phyloP scores from a whole-genome alignment of 2,113 vertebrate species.

The Illadopsis cleaveri region DNA sequence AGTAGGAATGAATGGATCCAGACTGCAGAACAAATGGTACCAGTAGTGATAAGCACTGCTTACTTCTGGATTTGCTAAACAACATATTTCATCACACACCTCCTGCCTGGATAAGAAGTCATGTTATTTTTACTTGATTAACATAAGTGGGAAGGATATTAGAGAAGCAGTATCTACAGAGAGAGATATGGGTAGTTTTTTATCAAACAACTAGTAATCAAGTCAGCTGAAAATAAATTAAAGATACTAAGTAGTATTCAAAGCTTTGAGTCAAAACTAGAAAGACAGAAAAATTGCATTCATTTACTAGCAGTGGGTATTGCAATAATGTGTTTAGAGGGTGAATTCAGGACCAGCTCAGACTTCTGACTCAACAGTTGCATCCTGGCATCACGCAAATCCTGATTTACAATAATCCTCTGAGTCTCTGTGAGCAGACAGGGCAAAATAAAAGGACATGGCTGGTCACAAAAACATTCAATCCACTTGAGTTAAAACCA shows the following conservation, averaged over 20 bases:
- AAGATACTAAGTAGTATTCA: not conserved
- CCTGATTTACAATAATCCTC: not conserved
- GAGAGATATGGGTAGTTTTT: not conserved
- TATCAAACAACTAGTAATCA: not conserved
- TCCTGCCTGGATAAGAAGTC: not conserved
- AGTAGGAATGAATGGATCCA: not conserved
- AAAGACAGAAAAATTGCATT: not conserved
- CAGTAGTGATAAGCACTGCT: not conserved
- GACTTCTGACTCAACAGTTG: not conserved
- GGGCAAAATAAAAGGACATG: not conserved
- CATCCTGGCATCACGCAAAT: not conserved
- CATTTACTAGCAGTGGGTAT: not conserved
- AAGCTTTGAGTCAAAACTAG: not conserved
- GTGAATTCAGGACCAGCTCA: not conserved
- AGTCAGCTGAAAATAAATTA: not conserved
- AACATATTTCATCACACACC: conserved; percentile 9
- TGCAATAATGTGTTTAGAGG: not conserved
- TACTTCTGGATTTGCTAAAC: not conserved
- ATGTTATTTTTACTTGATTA: conserved; percentile 23
- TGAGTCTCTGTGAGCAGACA: not conserved
- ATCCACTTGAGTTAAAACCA: not conserved
- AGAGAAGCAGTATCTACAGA: not conserved
- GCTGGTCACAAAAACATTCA: not conserved
- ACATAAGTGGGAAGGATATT: not conserved
- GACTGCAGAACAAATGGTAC: not conserved